Base-by-base conservation (phyloP, 2,888 invertebrate genomes). In the Nectonema munidae region DNA sequence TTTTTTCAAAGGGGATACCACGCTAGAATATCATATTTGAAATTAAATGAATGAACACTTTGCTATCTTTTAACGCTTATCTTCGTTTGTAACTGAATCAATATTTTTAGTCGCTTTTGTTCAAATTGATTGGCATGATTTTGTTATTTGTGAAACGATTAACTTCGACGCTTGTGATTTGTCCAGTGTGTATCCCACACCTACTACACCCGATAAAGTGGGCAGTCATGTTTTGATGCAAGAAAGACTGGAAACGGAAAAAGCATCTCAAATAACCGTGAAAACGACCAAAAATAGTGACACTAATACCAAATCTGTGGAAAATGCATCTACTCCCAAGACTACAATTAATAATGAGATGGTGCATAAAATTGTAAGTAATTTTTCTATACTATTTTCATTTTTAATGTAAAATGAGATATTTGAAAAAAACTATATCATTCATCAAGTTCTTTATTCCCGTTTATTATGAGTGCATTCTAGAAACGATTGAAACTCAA, bases 111-210 rank as follows among this genome's bases (percentile, higher is more conserved):
- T 61, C 36, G 59, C 63, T 0, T 95, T 95, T 53, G 83, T 86
- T 1, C 79, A 79, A 50, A 86, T 95, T 44, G 95, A 99, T 54
- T 99, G 95, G 95, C 95, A 99, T 53, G 89, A 95, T 56, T 99
- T 99, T 56, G 89, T 95, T 1, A 89, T 99, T 0, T 95, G 99
- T 1, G 95, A 99, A 59, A 89, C 89, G 0, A 89, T 99, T 0
- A 95, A 99, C 55, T 99, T 89, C 54, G 81, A 83, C 47, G 74
- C 77, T 0, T 76, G 75, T 48, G 95, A 99, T 42, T n/a, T n/a
- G n/a, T 13, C 42, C 50, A 54, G 56, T 11, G 76, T 81, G 52
- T 77, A 86, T 50, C 86, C 86, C 1, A 77, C 86, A 2, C 89
- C 86, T 0, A 89, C 86, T 0, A 86, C 79, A 3, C 83, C 86